Evolutionary conservation across 2,888 invertebrate species (phyloP), one percentile per base, ranked within the genome.

Genomic region (Sipunculus nudus): DNA sequence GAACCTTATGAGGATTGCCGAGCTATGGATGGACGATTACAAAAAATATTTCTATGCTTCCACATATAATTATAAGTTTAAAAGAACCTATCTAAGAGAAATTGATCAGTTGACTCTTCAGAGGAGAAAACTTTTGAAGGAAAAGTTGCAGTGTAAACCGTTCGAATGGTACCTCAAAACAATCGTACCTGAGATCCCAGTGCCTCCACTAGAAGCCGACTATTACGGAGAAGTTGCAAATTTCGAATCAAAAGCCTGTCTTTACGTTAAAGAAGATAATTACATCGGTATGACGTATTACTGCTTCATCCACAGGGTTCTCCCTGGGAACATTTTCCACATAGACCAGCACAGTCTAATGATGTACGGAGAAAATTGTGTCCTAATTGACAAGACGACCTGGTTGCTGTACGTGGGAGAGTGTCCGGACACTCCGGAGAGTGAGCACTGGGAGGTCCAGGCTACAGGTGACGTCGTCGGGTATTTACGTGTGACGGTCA

Each of bases 131-230:
- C 85, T 88, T 52, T 86, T 98, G 70, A 88, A 96, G 78, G 87
- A 91, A 70, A 89, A 90, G 63, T 87, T 97, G 59, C 88, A 90
- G 53, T 98, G 97, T 86, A 96, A 43, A 86, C 90, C 90, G 54
- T 97, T 98, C 87, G 92, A 92, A 83, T 98, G 97, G 97, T 97
- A 94, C 85, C 87, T 97, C 85, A 93, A 96, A 84, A 95, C 91
- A 82, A 89, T 97, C 74, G 97, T 96, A 84, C 97, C 97, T 4
- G 97, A 98, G 85, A 62, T 74, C 8, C 67, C 64, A 19, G 67
- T 63, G 3, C 74, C 74, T 16, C 61, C 71, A 19, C 29, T 46
- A 25, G 61, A 68, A 38, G 65, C 72, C 23, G 41, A 29, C 3
- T 74, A 47, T 49, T 69, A 66, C 56, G 74, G 74, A 5, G 73